phyloP scores from a whole-genome alignment of 1,140 invertebrate genomes.

The Tyrophagus putrescentiae region DNA sequence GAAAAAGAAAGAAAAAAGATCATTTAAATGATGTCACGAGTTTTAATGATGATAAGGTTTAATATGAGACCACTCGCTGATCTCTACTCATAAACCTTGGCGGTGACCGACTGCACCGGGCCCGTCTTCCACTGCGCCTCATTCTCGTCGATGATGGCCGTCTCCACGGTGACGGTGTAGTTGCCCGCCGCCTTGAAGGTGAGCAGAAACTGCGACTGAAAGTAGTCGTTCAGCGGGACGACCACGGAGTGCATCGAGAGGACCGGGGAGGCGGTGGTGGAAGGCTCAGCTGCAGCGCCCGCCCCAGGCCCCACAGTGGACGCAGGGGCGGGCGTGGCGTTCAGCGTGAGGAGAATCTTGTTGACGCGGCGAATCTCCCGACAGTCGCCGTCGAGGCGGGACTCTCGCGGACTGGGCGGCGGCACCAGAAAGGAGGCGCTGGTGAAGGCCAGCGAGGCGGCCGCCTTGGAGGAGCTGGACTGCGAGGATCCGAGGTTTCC shows the following conservation, averaged over 20 bases:
- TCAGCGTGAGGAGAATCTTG: conserved; percentile 52
- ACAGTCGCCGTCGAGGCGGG: conserved; percentile 38
- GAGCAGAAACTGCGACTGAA: conserved; percentile 58
- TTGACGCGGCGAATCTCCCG: conserved; percentile 49
- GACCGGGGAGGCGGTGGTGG: conserved; percentile 36
- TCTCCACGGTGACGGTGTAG: conserved; percentile 48
- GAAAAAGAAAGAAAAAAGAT: too few relatives aligned
- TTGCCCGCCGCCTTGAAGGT: conserved; percentile 38
- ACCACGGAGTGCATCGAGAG: conserved; percentile 45
- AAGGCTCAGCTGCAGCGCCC: conserved; percentile 26
- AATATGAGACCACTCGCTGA: not conserved
- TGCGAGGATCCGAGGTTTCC: too few relatives aligned
- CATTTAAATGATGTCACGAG: too few relatives aligned
- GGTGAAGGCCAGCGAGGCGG: too few relatives aligned
- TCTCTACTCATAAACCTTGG: conserved; percentile 22
- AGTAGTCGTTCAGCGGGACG: conserved; percentile 60
- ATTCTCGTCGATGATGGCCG: conserved; percentile 52
- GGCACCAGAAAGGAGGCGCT: too few relatives aligned
- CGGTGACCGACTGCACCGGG: conserved; percentile 35
- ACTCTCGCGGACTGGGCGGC: not conserved
- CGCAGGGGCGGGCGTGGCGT: conserved; percentile 22
- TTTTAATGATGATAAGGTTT: not conserved
- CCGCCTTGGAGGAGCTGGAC: too few relatives aligned
- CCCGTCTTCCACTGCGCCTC: conserved; percentile 59
- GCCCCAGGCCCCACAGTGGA: not conserved